phyloP scores from a whole-genome alignment of 2,797 vertebrate genomes.

The Xenopus petersii region DNA sequence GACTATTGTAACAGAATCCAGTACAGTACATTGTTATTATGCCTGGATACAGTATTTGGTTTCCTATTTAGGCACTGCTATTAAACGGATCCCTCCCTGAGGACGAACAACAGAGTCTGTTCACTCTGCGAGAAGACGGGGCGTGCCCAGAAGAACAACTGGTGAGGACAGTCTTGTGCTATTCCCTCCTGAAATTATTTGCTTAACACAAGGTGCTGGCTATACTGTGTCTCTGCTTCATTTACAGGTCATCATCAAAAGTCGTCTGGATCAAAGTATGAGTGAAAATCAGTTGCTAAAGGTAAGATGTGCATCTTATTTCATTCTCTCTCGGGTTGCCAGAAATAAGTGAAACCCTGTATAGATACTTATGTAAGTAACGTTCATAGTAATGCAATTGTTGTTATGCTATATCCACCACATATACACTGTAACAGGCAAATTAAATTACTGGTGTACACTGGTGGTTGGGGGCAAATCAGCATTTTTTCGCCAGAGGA shows the following conservation, averaged over 20 bases:
- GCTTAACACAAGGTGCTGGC: constrained; percentile 7
- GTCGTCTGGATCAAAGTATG: constrained; percentile 93
- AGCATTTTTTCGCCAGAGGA: too few relatives aligned
- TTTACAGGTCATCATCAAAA: constrained; percentile 84
- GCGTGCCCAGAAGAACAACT: constrained; percentile 83
- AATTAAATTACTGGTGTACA: too few relatives aligned
- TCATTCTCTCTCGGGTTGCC: not conserved
- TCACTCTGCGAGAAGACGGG: constrained; percentile 73
- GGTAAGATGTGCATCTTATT: constrained; percentile 64
- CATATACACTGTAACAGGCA: too few relatives aligned
- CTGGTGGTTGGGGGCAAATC: too few relatives aligned
- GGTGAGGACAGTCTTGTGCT: constrained; percentile 66
- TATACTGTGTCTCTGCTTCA: constrained; percentile 5
- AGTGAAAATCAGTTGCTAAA: constrained; percentile 89
- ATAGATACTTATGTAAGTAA: too few relatives aligned
- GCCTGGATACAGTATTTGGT: constrained; percentile 5
- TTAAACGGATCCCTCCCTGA: constrained; percentile 88
- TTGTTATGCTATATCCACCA: too few relatives aligned
- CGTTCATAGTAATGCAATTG: too few relatives aligned
- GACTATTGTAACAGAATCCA: constrained; percentile 8
- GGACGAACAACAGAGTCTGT: constrained; percentile 83
- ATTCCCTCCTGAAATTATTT: not conserved
- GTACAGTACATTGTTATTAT: constrained; percentile 11
- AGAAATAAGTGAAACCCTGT: not conserved
- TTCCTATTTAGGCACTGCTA: constrained; percentile 76